Conservation (phyloP, 2,888 invertebrate species). For the Eledone cirrhosa region DNA sequence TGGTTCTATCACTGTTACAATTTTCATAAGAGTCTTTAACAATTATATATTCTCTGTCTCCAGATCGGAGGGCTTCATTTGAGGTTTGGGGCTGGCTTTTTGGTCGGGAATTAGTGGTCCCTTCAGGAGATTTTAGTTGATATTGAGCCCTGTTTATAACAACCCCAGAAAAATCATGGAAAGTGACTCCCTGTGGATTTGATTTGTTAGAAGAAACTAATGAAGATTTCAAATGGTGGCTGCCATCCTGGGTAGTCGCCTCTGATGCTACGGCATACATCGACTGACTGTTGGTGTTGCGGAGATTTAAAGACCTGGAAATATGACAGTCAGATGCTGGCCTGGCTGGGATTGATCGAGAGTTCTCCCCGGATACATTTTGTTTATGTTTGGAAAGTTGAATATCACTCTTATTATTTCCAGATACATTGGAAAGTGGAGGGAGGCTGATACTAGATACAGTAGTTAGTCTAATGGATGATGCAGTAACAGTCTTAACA, state of each 20-base stretch:
- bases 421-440: neutral
- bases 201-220: neutral
- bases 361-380: constrained; percentile 3
- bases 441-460: neutral
- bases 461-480: neutral
- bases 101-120: no score
- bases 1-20: neutral
- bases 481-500: neutral
- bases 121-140: neutral
- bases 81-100: neutral
- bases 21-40: constrained; percentile 18
- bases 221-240: neutral
- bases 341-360: neutral
- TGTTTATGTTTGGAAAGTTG: neutral
- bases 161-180: constrained; percentile 21
- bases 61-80: neutral
- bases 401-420: constrained; percentile 3
- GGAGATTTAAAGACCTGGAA: neutral
- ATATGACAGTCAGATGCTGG: neutral
- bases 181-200: constrained; percentile 26
- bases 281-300: no score
- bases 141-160: neutral
- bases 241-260: constrained; percentile 5
- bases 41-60: constrained; percentile 9
- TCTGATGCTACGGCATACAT: constrained; percentile 8